A percentile compares a stretch with the other conserved stretches of the same genome.
phyloP scores from a whole-genome alignment of 2,113 vertebrate genomes.

The Varanus salvator region DNA sequence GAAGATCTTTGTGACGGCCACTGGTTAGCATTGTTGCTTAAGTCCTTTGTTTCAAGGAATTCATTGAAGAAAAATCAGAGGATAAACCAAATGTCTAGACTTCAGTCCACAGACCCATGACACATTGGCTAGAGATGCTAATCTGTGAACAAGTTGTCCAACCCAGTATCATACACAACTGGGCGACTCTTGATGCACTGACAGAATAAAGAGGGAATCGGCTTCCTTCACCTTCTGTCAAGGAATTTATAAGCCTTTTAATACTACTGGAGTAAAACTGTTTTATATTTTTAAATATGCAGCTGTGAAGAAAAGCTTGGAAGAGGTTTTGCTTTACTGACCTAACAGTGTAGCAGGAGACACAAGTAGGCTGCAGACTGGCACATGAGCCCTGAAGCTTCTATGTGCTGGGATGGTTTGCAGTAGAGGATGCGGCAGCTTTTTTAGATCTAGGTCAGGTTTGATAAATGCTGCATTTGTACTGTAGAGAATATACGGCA shows the following conservation, averaged over 20 bases:
- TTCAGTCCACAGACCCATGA: neutral
- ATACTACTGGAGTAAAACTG: rapidly evolving
- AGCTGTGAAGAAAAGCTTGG: neutral
- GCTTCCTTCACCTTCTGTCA: neutral
- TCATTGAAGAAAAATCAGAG: neutral
- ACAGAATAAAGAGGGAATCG: neutral
- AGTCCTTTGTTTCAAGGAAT: neutral
- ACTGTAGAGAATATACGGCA: neutral
- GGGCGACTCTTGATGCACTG: neutral
- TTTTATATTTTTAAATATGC: neutral
- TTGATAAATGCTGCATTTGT: neutral
- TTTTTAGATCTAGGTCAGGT: neutral
- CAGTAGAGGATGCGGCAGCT: neutral
- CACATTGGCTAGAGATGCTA: neutral
- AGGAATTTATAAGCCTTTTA: neutral
- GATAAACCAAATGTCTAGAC: neutral
- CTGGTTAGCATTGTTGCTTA: neutral
- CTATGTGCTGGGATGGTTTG: neutral
- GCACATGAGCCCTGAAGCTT: neutral
- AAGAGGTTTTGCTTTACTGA: neutral
- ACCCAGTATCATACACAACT: neutral
- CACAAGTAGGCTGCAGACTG: neutral
- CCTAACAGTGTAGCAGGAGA: neutral
- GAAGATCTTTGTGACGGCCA: neutral
- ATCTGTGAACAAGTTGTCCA: neutral